Percentiles rank a stretch among this genome's conserved stretches.
phyloP scores from a whole-genome alignment of 2,888 invertebrate genomes.

The Hypomecis atomaria region DNA sequence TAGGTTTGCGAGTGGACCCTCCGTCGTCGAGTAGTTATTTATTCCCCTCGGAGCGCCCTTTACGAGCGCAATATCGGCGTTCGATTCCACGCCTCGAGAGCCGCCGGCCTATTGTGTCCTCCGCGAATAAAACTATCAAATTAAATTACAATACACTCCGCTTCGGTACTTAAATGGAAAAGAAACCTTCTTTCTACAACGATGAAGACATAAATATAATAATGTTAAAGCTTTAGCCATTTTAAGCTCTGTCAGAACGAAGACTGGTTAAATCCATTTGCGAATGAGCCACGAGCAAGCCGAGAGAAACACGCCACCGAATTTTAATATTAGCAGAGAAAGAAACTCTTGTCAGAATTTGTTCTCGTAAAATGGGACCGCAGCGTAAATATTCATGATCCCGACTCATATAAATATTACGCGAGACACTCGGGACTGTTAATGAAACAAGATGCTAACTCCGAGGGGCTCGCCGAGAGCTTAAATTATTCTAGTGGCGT shows the following conservation, averaged over 20 bases:
- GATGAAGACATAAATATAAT: constrained; percentile 21
- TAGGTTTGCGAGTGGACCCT: constrained; percentile 39
- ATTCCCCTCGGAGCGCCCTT: constrained; percentile 68
- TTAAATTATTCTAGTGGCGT: constrained; percentile 73
- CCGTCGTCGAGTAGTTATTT: constrained; percentile 63
- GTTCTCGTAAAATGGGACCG: constrained; percentile 56
- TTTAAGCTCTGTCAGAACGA: constrained; percentile 22
- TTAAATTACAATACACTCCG: constrained; percentile 57
- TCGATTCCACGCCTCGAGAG: constrained; percentile 67
- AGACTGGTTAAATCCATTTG: constrained; percentile 35
- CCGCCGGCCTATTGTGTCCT: constrained; percentile 36
- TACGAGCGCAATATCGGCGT: constrained; percentile 73
- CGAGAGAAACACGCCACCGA: constrained; percentile 34
- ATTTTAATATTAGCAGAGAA: constrained; percentile 55
- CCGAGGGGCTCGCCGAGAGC: constrained; percentile 60
- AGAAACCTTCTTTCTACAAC: constrained; percentile 17
- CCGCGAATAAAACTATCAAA: constrained; percentile 63
- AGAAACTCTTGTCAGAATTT: constrained; percentile 58
- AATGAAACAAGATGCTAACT: constrained; percentile 80
- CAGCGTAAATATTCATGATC: constrained; percentile 76
- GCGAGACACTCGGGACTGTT: constrained; percentile 63
- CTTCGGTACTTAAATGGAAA: constrained; percentile 23
- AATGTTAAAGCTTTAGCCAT: constrained; percentile 1
- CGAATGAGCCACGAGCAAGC: constrained; percentile 29
- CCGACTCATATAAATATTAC: constrained; percentile 73